phyloP scores from a whole-genome alignment of 2,797 vertebrate genomes.

The Agapornis canus region DNA sequence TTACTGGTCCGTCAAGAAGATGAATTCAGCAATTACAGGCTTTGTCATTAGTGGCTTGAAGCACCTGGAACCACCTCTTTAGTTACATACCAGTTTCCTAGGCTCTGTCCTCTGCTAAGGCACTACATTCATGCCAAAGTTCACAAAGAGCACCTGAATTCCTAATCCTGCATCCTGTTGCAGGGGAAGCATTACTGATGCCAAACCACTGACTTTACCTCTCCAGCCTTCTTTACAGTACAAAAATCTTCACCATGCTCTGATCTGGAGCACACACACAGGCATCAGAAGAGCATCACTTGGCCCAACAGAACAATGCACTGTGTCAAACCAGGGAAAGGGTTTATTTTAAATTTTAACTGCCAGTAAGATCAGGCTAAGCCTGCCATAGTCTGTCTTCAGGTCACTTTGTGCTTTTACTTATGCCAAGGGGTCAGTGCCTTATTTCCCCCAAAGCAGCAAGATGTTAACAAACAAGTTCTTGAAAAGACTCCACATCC shows the following conservation, averaged over 20 bases:
- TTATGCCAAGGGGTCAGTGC: background rate
- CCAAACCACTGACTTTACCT: background rate
- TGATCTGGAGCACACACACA: background rate
- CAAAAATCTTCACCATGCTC: fast-evolving
- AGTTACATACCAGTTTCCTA: background rate
- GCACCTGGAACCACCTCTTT: background rate
- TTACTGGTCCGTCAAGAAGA: background rate
- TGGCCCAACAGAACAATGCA: background rate
- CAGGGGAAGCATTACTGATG: background rate
- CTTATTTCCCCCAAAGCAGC: background rate
- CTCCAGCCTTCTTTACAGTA: background rate
- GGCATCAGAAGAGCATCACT: background rate
- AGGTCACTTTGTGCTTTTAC: background rate
- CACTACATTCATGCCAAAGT: background rate
- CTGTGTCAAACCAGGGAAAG: background rate
- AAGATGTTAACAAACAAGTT: background rate
- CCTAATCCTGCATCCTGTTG: background rate
- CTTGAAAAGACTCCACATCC: background rate
- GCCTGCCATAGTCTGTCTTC: background rate
- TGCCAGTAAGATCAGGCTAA: background rate
- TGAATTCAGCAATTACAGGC: background rate
- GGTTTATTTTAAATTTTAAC: background rate
- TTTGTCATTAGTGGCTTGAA: background rate
- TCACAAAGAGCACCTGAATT: background rate
- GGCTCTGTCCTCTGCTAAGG: background rate